phyloP scores from a whole-genome alignment of 2,888 invertebrate genomes.

The Antitype chi region DNA sequence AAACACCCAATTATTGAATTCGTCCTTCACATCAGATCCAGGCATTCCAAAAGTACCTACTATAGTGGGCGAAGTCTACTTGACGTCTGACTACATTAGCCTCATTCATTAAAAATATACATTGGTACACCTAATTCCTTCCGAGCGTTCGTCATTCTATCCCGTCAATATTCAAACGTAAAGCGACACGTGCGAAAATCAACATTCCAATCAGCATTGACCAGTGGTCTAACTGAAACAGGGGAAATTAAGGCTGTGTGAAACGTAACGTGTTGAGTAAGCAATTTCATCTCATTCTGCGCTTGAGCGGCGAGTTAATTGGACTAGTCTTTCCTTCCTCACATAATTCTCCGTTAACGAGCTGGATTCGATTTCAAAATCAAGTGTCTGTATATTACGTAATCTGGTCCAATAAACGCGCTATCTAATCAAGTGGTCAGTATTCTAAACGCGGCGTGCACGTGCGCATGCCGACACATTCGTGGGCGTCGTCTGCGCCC shows the following conservation, averaged over 20 bases:
- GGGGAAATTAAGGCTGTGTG: background rate
- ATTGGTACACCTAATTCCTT: background rate
- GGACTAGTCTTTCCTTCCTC: slow-evolving; percentile 16
- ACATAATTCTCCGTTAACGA: slow-evolving; percentile 28
- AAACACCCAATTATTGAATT: background rate
- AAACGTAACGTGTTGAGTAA: slow-evolving; percentile 1
- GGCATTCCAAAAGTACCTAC: background rate
- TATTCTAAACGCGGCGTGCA: slow-evolving; percentile 30
- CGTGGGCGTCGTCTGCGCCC: slow-evolving; percentile 65
- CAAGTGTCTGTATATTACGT: slow-evolving; percentile 35
- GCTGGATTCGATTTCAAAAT: slow-evolving; percentile 38
- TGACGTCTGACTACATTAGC: slow-evolving; percentile 8
- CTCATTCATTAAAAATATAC: background rate
- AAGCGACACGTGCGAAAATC: background rate
- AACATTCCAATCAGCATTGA: slow-evolving; percentile 17
- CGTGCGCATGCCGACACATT: slow-evolving; percentile 42
- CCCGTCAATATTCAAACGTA: background rate
- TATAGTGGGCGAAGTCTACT: background rate
- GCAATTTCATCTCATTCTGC: slow-evolving; percentile 23
- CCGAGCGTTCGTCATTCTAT: background rate
- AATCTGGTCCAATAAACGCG: slow-evolving; percentile 21
- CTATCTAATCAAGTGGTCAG: slow-evolving; percentile 44
- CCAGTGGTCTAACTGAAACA: background rate
- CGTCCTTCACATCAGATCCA: background rate
- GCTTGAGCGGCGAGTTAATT: slow-evolving; percentile 18